phyloP scores from a whole-genome alignment of 2,888 invertebrate genomes.

The Neelides folsomi region DNA sequence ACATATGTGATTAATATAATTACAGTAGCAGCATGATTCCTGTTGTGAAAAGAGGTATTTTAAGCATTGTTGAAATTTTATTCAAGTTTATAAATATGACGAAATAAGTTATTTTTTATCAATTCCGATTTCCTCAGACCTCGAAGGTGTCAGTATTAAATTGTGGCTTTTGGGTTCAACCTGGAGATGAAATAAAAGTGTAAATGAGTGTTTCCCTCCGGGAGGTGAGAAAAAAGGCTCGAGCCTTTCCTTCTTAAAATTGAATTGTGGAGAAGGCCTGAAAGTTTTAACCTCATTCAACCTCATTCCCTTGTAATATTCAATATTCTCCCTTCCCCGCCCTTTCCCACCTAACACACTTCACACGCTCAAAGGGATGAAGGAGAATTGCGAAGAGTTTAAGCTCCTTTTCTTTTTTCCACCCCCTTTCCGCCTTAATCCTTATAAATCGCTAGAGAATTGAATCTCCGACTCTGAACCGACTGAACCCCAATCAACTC shows the following conservation, averaged over 20 bases:
- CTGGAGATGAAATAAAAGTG: too few relatives aligned
- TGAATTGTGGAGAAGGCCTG: neutral
- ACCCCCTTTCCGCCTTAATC: constrained; percentile 8
- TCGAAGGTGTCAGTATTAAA: too few relatives aligned
- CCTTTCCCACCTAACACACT: neutral
- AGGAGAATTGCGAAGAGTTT: constrained; percentile 1
- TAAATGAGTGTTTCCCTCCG: neutral
- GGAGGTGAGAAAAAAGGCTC: neutral
- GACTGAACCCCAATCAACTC: neutral
- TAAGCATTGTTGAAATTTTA: too few relatives aligned
- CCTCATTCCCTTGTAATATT: constrained; percentile 10
- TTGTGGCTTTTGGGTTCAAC: too few relatives aligned
- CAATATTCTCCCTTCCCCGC: constrained; percentile 3
- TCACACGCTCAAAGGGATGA: neutral
- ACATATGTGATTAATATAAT: too few relatives aligned
- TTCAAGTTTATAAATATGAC: too few relatives aligned
- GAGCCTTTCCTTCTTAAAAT: neutral
- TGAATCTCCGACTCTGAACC: neutral
- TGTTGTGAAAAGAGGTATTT: too few relatives aligned
- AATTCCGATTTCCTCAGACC: too few relatives aligned
- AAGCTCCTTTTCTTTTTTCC: constrained; percentile 4
- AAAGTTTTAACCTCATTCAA: constrained; percentile 5
- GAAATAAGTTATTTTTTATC: too few relatives aligned
- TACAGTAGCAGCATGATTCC: too few relatives aligned
- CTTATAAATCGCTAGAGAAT: constrained; percentile 3